These are phyloP conservation scores for Volucella inflata DNA, from an alignment of 2,888 invertebrate genomes.

Conservation along the genomic window DNA sequence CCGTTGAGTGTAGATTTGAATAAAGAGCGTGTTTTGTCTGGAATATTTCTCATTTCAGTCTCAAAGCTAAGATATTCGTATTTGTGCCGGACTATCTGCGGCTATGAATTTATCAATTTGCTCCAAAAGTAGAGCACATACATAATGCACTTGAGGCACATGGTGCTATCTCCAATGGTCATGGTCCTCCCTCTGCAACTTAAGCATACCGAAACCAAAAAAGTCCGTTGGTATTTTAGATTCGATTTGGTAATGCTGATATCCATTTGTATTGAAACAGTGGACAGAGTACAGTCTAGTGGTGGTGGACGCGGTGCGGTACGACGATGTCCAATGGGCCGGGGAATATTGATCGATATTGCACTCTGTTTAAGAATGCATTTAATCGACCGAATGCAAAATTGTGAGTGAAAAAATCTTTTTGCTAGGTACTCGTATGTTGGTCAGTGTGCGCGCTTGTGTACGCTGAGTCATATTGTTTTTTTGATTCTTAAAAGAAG, in stretches of 20 bases:
- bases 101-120: slow-evolving; percentile 71
- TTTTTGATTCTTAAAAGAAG: slow-evolving; percentile 19
- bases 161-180: slow-evolving; percentile 66
- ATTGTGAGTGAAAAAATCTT: slow-evolving; percentile 20
- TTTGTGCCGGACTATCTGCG: slow-evolving; percentile 46
- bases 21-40: slow-evolving; percentile 58
- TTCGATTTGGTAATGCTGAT: slow-evolving; percentile 48
- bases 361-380: slow-evolving; percentile 45
- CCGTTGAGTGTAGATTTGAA: slow-evolving; percentile 73
- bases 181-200: slow-evolving; percentile 57
- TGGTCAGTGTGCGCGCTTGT: slow-evolving; percentile 64
- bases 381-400: slow-evolving; percentile 31
- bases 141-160: slow-evolving; percentile 33
- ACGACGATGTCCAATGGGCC: slow-evolving; percentile 37
- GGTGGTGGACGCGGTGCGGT: background rate
- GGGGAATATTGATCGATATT: slow-evolving; percentile 72
- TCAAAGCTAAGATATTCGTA: slow-evolving; percentile 36
- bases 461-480: slow-evolving; percentile 59
- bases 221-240: slow-evolving; percentile 64
- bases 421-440: slow-evolving; percentile 45
- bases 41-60: slow-evolving; percentile 65
- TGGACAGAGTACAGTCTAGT: background rate
- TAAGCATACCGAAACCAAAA: slow-evolving; percentile 45
- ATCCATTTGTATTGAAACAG: slow-evolving; percentile 37
- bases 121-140: slow-evolving; percentile 67